Conservation (phyloP, 2,888 invertebrate genomes). For the Pristionchus arcanus region DNA sequence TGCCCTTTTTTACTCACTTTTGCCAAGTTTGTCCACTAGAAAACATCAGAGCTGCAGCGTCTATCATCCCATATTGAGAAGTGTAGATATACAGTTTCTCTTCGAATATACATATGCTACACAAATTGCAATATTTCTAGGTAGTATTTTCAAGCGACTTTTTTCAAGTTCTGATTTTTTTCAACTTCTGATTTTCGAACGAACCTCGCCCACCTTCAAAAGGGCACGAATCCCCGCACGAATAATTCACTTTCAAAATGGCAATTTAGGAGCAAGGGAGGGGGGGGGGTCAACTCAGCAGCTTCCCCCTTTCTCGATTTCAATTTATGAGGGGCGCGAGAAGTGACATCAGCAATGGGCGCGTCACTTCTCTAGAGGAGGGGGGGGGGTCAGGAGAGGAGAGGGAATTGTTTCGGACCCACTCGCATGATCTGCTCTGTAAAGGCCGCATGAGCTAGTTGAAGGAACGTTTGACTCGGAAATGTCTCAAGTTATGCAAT, state of each 20-base stretch:
- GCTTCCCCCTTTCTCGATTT: neutral
- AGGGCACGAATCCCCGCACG: neutral
- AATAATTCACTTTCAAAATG: neutral
- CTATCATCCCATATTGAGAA: no score
- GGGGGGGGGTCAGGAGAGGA: neutral
- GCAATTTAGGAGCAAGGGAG: neutral
- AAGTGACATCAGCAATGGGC: neutral
- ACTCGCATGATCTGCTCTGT: neutral
- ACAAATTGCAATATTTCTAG: no score
- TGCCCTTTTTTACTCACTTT: no score
- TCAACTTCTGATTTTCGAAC: no score
- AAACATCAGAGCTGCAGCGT: no score
- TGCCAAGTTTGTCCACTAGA: no score
- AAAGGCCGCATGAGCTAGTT: neutral
- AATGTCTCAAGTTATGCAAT: no score
- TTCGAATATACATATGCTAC: no score
- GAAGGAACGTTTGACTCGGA: no score
- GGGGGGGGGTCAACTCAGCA: neutral
- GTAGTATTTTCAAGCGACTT: no score
- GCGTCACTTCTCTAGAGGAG: neutral
- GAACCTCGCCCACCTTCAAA: neutral
- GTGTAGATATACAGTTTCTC: no score
- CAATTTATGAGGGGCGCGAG: neutral
- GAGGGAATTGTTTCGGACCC: neutral
- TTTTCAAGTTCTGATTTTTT: no score